Conservation (phyloP, 2,113 vertebrate species). For the Zapus hudsonius region DNA sequence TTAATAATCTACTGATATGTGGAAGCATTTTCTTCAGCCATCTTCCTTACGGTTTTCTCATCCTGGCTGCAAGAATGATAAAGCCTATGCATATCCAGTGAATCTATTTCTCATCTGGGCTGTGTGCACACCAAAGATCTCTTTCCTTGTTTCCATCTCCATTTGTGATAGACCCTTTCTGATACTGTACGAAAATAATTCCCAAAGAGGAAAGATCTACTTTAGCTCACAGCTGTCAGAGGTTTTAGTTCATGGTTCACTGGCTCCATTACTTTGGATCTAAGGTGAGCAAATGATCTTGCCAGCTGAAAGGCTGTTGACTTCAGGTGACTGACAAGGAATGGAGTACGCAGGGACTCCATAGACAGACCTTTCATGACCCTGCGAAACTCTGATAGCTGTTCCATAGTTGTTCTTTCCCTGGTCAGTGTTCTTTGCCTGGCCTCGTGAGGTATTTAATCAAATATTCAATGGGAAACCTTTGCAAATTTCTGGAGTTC, state of each 20-base stretch:
- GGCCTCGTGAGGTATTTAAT: not conserved
- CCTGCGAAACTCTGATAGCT: not conserved
- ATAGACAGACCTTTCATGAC: not conserved
- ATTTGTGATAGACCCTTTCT: not conserved
- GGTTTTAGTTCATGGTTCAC: not conserved
- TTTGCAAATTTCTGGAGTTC: conserved; percentile 1
- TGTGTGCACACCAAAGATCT: not conserved
- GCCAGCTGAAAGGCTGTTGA: not conserved
- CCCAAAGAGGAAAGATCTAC: not conserved
- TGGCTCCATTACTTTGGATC: not conserved
- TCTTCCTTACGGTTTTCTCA: not conserved
- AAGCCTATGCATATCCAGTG: not conserved
- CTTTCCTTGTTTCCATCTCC: not conserved
- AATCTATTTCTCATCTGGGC: not conserved
- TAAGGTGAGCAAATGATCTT: not conserved
- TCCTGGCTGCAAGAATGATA: not conserved
- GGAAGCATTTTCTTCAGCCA: not conserved
- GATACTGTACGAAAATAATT: not conserved
- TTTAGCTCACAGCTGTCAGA: not conserved
- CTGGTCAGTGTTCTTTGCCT: not conserved
- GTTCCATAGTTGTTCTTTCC: not conserved
- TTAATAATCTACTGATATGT: not conserved
- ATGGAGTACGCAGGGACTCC: not conserved
- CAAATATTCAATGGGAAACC: not conserved
- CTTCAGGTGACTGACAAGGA: not conserved